Base-by-base conservation (phyloP, 1,140 invertebrate genomes). In the Drosophila athabasca region DNA sequence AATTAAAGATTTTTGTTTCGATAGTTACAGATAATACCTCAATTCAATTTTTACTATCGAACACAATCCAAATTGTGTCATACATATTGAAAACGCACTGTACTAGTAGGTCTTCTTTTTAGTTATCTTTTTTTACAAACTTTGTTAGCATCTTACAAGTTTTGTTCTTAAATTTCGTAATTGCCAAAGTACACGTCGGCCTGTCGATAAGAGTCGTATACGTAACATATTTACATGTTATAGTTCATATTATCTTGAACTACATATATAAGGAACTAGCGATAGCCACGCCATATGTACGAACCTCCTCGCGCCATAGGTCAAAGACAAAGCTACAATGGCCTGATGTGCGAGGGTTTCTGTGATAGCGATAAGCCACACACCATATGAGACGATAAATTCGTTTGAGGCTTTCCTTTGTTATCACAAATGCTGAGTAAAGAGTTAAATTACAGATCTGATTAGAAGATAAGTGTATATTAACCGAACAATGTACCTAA, bases 311-410 rank as follows among this genome's bases (percentile, higher is more conserved):
- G 62, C 78, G 61, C 65, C 71, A 71, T 31, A 61, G 61, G 57
- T 66, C 59, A 70, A 66, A 50, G 58, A 82, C 64, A 77, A 82
- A 74, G 35, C 60, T 24, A 70, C 57, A 49, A 43, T 62, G 57
- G 49, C 48, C 35, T 46, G 68, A 60, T 81, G 54, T 24, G 22
- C 24, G 6, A 8, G 17, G 19, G 39, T 29, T 35, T 35, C 54
- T 50, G 58, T 58, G 58, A 69, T 58, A 48, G 66, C 68, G 68
- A 77, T 64, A 77, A 65, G 68, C 46, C 45, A 13, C n/a, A 35
- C 22, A 55, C 22, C 8, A 5, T 2, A 6, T 51, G 49, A 53
- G 60, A 49, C 35, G 53, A 58, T 26, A 41, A 49, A 31, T 7
- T 17, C 7, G 11, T 44, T 15, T 45, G 35, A 68, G 35, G 11